phyloP scores from a whole-genome alignment of 2,888 invertebrate genomes.

The Pristionchus entomophagus region DNA sequence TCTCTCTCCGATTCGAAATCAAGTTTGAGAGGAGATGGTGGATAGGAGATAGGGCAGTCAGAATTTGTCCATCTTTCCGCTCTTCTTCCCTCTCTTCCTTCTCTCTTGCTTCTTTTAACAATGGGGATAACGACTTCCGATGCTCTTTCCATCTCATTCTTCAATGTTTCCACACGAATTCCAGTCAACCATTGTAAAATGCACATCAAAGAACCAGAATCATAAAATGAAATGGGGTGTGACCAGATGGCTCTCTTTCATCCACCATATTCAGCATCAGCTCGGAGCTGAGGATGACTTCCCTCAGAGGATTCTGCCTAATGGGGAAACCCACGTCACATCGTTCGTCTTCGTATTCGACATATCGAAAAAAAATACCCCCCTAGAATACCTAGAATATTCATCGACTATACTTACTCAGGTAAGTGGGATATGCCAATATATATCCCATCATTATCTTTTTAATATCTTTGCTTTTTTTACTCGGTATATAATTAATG shows the following conservation, averaged over 20 bases:
- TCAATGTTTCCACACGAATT: background rate
- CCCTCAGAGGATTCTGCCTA: slow-evolving; percentile 88
- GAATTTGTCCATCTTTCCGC: slow-evolving; percentile 1
- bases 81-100: background rate
- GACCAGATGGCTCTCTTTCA: no score
- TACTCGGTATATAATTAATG: no score
- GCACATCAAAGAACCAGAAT: background rate
- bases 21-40: slow-evolving; percentile 29
- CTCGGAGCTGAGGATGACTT: slow-evolving; percentile 93
- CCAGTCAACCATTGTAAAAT: background rate
- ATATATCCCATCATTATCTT: background rate
- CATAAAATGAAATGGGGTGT: background rate
- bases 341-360: slow-evolving; percentile 96
- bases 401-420: slow-evolving; percentile 28
- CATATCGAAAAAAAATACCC: slow-evolving; percentile 91
- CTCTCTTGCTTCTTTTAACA: background rate
- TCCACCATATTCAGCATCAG: slow-evolving; percentile 66
- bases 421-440: background rate
- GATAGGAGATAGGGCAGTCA: background rate
- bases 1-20: background rate
- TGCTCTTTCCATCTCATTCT: background rate
- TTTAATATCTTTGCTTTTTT: background rate
- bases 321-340: slow-evolving; percentile 92
- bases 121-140: slow-evolving; percentile 29
- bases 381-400: slow-evolving; percentile 83